Evolutionary conservation across 1,140 invertebrate genomes (phyloP).

Genomic region (Caenorhabditis brenneri): DNA sequence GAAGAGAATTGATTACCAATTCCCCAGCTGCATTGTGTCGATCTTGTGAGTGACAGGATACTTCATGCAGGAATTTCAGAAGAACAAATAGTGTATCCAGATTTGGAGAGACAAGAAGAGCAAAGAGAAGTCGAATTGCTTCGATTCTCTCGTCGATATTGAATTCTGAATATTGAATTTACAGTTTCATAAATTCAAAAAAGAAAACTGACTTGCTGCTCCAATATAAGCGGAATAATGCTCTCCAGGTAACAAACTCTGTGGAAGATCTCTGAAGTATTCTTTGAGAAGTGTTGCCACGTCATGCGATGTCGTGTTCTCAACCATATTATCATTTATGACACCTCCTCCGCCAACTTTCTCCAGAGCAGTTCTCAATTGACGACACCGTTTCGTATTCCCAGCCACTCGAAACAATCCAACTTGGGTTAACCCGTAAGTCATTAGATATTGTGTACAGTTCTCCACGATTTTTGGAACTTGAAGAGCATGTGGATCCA

Average conservation of each 20-base stretch:
- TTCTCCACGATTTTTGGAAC: constrained; percentile 53
- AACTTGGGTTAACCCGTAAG: constrained; percentile 38
- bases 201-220: constrained; percentile 88
- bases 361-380: constrained; percentile 48
- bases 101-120: constrained; percentile 45
- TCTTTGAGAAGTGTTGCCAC: constrained; percentile 90
- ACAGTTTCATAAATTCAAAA: no score
- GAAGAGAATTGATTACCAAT: background rate
- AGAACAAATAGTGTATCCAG: constrained; percentile 47
- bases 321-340: constrained; percentile 57
- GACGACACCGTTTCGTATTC: constrained; percentile 50
- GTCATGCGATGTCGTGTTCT: constrained; percentile 86
- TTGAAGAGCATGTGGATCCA: constrained; percentile 47
- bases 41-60: constrained; percentile 19
- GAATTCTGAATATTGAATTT: constrained; percentile 54
- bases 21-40: background rate
- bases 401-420: constrained; percentile 55
- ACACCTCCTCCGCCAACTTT: constrained; percentile 38
- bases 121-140: constrained; percentile 31
- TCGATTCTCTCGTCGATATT: constrained; percentile 47
- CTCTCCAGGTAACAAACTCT: constrained; percentile 85
- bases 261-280: constrained; percentile 88
- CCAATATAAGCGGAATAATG: constrained; percentile 86
- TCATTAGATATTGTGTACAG: constrained; percentile 51
- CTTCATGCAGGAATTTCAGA: constrained; percentile 50